phyloP scores from a whole-genome alignment of 2,888 invertebrate genomes.

The Catocala fraxini region DNA sequence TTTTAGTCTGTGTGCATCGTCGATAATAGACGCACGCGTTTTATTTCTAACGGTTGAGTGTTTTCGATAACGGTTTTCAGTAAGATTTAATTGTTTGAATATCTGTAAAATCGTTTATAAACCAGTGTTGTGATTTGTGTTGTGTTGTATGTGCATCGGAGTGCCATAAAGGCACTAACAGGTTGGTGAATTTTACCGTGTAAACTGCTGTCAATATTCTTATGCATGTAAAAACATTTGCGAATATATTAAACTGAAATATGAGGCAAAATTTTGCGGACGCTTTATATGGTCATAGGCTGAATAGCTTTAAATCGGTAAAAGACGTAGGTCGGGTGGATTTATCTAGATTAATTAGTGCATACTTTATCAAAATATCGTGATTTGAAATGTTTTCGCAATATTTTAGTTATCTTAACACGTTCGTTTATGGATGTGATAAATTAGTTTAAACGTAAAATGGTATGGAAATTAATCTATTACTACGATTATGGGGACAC shows the following conservation, averaged over 20 bases:
- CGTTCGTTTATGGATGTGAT: conserved; percentile 25
- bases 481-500: conserved; percentile 19
- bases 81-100: conserved; percentile 44
- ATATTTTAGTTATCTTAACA: conserved; percentile 14
- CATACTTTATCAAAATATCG: conserved; percentile 12
- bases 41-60: conserved; percentile 37
- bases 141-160: conserved; percentile 45
- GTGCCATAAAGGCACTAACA: conserved; percentile 52
- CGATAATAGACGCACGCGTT: conserved; percentile 47
- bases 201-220: neutral
- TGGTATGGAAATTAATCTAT: conserved; percentile 31
- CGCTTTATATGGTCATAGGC: too few relatives aligned
- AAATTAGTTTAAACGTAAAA: conserved; percentile 28
- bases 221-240: too few relatives aligned
- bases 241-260: too few relatives aligned
- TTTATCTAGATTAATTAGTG: too few relatives aligned
- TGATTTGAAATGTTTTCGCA: conserved; percentile 22
- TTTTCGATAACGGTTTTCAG: conserved; percentile 45
- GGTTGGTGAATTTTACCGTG: conserved; percentile 30
- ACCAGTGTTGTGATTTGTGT: conserved; percentile 45
- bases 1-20: conserved; percentile 52
- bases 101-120: conserved; percentile 39
- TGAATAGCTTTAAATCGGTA: too few relatives aligned
- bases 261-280: too few relatives aligned
- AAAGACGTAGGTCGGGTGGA: too few relatives aligned